A percentile compares a stretch with the other conserved stretches of the same genome.
These are phyloP conservation scores for Pomatorhinus ruficollis DNA, from an alignment of 2,113 vertebrate species.

Conservation along the genomic window DNA sequence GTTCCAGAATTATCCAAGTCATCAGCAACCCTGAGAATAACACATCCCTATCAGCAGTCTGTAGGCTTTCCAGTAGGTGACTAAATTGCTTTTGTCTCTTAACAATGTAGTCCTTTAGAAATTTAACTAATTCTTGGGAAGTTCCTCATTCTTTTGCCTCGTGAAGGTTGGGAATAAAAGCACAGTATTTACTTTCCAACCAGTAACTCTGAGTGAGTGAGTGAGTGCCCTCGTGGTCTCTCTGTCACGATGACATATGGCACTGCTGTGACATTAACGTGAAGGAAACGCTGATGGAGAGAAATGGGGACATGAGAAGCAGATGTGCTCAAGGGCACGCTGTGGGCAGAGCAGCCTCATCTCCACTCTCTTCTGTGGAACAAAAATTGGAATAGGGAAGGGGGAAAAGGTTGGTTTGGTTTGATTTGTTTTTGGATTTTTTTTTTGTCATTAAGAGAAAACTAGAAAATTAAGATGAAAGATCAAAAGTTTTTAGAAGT, in stretches of 20 bases:
- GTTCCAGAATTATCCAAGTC: background rate
- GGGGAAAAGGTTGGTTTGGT: fast-evolving
- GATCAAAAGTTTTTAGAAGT: background rate
- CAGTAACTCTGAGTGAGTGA: no score
- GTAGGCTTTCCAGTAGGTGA: background rate
- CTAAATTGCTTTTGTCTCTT: background rate
- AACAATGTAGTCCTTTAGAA: background rate
- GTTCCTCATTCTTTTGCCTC: background rate
- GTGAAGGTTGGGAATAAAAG: background rate
- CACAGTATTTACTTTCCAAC: background rate
- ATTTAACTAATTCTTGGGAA: background rate
- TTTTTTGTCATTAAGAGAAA: background rate
- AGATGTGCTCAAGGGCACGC: background rate
- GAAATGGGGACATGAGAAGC: background rate
- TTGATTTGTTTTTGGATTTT: background rate
- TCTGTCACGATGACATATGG: background rate
- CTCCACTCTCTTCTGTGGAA: background rate
- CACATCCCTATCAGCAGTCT: background rate
- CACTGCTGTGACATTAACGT: background rate
- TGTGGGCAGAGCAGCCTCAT: background rate
- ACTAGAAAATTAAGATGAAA: background rate
- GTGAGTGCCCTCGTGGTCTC: background rate
- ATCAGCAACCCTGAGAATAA: background rate
- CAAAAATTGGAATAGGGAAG: background rate
- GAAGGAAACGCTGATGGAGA: background rate